Percentiles rank a stretch among this genome's conserved stretches.
phyloP scores from a whole-genome alignment of 30 jellyfish, hydroid and myxozoan species.

The Cassiopea andromeda region DNA sequence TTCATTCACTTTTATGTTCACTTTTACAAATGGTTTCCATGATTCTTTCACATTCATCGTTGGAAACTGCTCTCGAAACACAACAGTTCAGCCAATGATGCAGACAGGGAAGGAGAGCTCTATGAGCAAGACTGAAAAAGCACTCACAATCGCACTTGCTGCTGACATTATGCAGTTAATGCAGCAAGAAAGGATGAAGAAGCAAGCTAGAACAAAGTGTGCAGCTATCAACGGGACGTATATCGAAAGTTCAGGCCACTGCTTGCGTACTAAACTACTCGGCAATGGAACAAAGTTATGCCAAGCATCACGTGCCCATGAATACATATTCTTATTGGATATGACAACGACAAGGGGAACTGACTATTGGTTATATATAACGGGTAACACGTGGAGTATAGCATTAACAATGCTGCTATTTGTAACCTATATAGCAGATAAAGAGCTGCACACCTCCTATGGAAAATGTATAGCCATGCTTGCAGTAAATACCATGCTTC shows the following conservation, averaged over 20 bases:
- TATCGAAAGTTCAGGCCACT: conserved; percentile 3
- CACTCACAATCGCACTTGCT: conserved; percentile 30
- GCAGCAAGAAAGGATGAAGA: background rate
- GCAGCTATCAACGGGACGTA: conserved; percentile 21
- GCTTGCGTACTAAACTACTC: background rate
- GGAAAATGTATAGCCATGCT: conserved; percentile 41
- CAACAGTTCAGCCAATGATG: background rate
- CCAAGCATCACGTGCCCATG: background rate
- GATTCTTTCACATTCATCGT: too few relatives aligned
- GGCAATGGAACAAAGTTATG: background rate
- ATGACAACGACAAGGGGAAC: background rate
- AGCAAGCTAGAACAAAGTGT: conserved; percentile 29
- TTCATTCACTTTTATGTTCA: background rate
- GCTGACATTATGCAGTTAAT: conserved; percentile 38
- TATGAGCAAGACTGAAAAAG: background rate
- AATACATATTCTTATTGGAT: background rate
- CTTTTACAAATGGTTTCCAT: background rate
- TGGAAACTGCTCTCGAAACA: conserved; percentile 6
- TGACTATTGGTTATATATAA: conserved; percentile 3
- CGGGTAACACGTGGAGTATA: conserved; percentile 37
- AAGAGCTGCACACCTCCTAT: conserved; percentile 55
- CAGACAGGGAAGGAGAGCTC: background rate
- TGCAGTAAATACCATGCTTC: conserved; percentile 40
- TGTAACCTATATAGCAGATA: conserved; percentile 23
- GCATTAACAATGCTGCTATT: conserved; percentile 20